Evolutionary conservation across 30 jellyfish, hydroid and myxozoan genomes (phyloP), one percentile per base, ranked within the genome.

Genomic region (Euphysa ruthae): DNA sequence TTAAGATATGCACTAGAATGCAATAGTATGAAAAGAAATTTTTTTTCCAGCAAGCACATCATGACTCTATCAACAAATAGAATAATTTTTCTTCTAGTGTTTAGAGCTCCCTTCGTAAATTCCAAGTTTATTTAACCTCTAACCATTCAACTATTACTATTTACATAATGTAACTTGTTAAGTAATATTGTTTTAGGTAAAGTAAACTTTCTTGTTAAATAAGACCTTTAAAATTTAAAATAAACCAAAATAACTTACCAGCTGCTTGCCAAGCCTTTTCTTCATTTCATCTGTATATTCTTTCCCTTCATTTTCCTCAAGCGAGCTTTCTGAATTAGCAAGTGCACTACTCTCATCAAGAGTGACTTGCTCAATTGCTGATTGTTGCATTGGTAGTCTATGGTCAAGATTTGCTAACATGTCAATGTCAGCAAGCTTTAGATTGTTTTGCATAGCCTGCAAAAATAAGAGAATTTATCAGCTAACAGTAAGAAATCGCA

Each of bases 391-490:
- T 13, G 81, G 63, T 21, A 85, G 66, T 13, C 66, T 68, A 0
- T 78, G 65, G 44, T 66, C 84, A 4, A 82, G 82, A 38, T 77
- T 75, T 50, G 92, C 58, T 3, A 78, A 44, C 26, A 38, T 35
- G 0, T 65, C 85, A 46, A 72, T 19, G 27, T 69, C 91, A 52
- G 82, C 93, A 20, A 85, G 78, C 46, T 77, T 71, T 32, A 85
- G 52, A 58, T 85, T 84, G 74, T 85, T 81, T 57, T 77, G 71
- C 70, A 75, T 27, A 1, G 96, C 96, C 96, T 85, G 35, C 0
- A 20, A 42, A 66, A 66, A 10, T 1, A 38, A 32, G 20, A 0
- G 16, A 42, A 13, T 13, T n/a, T n/a, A n/a, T n/a, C n/a, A 42
- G 16, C 16, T 13, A 42, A 42, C 55, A 42, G 14, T 42, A 0